Base-by-base conservation (phyloP, 1,140 invertebrate genomes). In the Myzus persicae region DNA sequence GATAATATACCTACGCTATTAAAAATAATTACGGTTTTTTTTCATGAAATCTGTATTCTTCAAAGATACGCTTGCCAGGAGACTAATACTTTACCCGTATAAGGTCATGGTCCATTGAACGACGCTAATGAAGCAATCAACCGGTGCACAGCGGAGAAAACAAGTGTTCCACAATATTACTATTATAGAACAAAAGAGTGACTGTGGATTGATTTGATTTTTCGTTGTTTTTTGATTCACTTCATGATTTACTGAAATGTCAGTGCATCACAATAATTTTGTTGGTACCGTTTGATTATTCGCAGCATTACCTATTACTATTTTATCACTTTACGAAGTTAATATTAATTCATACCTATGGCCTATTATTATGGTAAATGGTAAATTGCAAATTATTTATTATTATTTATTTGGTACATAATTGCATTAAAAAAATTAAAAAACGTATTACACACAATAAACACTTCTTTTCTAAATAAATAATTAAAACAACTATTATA, bases 71-170 rank as follows among this genome's bases (percentile, higher is more conserved):
- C 22, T 51, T 14, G n/a, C 85, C 14, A 26, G 36, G 48, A 14
- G 22, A 54, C 36, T 89, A 89, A 51, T 26, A 89, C 38, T 89
- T 89, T 40, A 89, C 48, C 38, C 48, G 36, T 89, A 44, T 85
- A 89, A 48, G 20, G 44, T 51, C n/a, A 89, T 54, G 48, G 88
- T 89, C 48, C 88, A 54, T 89, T 89, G 46, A 89, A 89, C 88
- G 88, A 54, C 38, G 48, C 88, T 89, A 89, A 89, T 89, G 88
- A 89, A 89, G 48, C 88, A 54, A 89, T 89, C 88, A 89, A 54
- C 46, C 88, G 48, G 36, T 89, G 48, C 36, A 51, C 36, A 51
- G 36, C 48, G 36, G 31, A 40, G 88, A 54, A 89, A 88, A 54
- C 48, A 38, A 38, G 7, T 4, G 88, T 89, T 89, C 9, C 24